A percentile compares a stretch with the other conserved stretches of the same genome.
Conservation (phyloP, 2,113 vertebrate genomes). For the Prochilodus magdalenae region DNA sequence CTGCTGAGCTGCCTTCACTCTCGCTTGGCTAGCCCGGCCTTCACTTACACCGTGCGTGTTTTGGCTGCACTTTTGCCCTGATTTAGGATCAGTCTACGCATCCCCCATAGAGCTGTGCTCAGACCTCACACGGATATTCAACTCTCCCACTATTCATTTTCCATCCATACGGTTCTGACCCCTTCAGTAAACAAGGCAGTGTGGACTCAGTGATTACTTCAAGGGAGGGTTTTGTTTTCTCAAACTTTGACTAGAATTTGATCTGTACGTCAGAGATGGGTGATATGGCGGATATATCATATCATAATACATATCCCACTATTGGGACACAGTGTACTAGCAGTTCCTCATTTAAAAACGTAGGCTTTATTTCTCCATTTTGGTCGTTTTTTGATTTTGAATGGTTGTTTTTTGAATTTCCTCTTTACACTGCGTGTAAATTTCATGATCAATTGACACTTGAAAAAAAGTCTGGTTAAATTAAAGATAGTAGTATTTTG, state of each 20-base stretch:
- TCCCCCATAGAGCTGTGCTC: neutral
- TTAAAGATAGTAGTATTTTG: no score
- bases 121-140: neutral
- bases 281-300: no score
- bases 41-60: constrained; percentile 61
- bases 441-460: no score
- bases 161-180: neutral
- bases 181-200: constrained; percentile 15
- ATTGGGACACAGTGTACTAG: no score
- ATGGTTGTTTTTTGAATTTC: no score
- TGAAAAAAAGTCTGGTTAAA: no score
- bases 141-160: neutral
- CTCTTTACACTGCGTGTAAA: no score
- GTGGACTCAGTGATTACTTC: neutral
- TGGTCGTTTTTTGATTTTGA: no score
- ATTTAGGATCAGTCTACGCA: neutral
- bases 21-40: constrained; percentile 52
- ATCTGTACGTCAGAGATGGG: neutral
- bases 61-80: constrained; percentile 50
- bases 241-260: neutral
- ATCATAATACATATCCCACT: no score
- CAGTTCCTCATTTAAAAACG: no score
- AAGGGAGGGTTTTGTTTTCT: neutral
- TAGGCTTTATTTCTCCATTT: no score
- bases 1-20: constrained; percentile 53